Conservation (phyloP, 2,113 vertebrate species). For the Ifrita kowaldi region DNA sequence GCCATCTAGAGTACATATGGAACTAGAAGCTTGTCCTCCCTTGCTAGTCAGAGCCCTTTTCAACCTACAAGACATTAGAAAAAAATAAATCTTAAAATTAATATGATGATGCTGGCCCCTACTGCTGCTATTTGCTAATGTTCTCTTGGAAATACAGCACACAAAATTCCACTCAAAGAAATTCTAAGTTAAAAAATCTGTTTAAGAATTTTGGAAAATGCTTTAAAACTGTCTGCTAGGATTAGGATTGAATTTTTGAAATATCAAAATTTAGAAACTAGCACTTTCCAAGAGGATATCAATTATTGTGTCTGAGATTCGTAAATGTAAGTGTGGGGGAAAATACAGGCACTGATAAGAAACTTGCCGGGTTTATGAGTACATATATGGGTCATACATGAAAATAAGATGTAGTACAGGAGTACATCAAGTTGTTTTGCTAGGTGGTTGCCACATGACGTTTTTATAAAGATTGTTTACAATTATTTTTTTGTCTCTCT, state of each 20-base stretch:
- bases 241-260: neutral
- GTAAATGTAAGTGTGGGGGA: neutral
- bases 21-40: neutral
- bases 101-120: neutral
- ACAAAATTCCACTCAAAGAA: neutral
- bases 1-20: slow-evolving; percentile 52
- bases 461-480: neutral
- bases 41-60: neutral
- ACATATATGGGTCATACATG: neutral
- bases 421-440: neutral
- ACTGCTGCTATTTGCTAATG: neutral
- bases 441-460: neutral
- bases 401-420: neutral
- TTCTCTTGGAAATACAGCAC: neutral
- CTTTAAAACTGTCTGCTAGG: neutral
- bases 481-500: neutral
- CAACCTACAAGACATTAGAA: neutral
- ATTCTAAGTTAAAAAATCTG: neutral
- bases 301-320: neutral
- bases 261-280: neutral
- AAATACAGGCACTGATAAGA: neutral
- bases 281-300: neutral
- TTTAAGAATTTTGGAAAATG: neutral
- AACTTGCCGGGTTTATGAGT: neutral
- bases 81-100: neutral